These are phyloP conservation scores for Eidolon helvum DNA, from an alignment of 2,113 vertebrate genomes.

Conservation along the genomic window DNA sequence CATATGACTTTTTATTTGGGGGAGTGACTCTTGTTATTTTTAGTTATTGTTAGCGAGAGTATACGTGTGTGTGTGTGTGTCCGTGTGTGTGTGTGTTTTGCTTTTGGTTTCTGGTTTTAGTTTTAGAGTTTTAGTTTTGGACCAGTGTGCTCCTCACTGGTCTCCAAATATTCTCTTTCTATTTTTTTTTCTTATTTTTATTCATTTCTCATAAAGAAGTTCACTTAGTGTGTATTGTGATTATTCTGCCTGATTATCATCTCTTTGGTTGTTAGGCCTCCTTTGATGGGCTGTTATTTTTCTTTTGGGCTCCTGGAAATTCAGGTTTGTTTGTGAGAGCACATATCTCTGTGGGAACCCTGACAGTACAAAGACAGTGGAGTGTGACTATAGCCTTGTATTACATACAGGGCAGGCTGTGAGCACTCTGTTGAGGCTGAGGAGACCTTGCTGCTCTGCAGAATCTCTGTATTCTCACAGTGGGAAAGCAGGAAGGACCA, in stretches of 20 bases:
- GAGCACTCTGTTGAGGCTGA: not conserved
- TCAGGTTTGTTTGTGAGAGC: not conserved
- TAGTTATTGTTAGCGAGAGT: not conserved
- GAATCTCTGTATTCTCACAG: not conserved
- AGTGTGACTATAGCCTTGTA: not conserved
- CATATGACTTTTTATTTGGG: not conserved
- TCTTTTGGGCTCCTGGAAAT: not conserved
- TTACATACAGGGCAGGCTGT: not conserved
- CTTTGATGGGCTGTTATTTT: not conserved
- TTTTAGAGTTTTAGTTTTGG: not conserved
- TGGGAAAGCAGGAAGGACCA: not conserved
- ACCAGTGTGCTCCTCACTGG: not conserved
- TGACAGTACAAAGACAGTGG: not conserved
- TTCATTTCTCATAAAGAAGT: not conserved
- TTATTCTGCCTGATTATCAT: not conserved
- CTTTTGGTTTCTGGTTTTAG: not conserved
- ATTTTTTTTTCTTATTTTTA: not conserved
- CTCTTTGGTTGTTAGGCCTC: not conserved
- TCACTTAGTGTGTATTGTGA: not conserved
- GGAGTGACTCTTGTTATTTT: not conserved
- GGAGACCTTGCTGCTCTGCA: not conserved
- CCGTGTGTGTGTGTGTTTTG: not conserved
- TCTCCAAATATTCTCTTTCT: not conserved
- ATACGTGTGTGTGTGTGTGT: rapidly evolving
- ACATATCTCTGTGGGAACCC: rapidly evolving